phyloP scores from a whole-genome alignment of 2,113 vertebrate genomes.

The Gnathonemus longibarbis region DNA sequence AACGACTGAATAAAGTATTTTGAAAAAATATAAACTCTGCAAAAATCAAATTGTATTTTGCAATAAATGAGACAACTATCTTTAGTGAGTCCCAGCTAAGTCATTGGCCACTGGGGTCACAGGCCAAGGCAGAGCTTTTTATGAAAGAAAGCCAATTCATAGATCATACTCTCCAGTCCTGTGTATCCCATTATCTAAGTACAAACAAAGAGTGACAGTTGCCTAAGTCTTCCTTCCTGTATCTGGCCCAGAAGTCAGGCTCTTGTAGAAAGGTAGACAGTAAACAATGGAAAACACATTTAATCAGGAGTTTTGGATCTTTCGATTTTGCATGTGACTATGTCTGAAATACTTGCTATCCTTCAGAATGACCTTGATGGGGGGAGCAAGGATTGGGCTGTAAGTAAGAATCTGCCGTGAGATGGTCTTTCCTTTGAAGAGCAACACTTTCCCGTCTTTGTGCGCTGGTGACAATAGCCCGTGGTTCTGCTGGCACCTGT shows the following conservation, averaged over 20 bases:
- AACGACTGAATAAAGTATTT: neutral
- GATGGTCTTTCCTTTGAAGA: conserved; percentile 40
- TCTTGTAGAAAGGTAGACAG: neutral
- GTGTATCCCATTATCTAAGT: neutral
- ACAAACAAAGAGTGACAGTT: neutral
- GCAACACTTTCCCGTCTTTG: conserved; percentile 46
- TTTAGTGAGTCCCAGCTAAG: conserved; percentile 9
- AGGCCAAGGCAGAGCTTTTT: neutral
- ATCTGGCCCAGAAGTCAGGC: neutral
- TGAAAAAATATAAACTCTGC: neutral
- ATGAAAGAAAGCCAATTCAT: conserved; percentile 15
- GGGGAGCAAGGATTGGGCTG: conserved; percentile 12
- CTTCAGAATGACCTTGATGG: neutral
- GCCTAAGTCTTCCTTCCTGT: neutral
- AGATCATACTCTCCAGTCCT: conserved; percentile 1
- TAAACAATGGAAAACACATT: neutral
- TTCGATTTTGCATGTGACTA: neutral
- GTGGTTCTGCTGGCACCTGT: conserved; percentile 53
- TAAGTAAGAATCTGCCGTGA: conserved; percentile 39
- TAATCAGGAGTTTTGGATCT: neutral
- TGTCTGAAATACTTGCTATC: conserved; percentile 14
- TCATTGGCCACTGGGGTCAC: neutral
- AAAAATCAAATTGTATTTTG: neutral
- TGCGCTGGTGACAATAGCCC: conserved; percentile 47
- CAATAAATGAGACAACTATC: neutral